A percentile compares a stretch with the other conserved stretches of the same genome.
phyloP scores from a whole-genome alignment of 2,113 vertebrate species.

The Onychorhynchus coronatus region DNA sequence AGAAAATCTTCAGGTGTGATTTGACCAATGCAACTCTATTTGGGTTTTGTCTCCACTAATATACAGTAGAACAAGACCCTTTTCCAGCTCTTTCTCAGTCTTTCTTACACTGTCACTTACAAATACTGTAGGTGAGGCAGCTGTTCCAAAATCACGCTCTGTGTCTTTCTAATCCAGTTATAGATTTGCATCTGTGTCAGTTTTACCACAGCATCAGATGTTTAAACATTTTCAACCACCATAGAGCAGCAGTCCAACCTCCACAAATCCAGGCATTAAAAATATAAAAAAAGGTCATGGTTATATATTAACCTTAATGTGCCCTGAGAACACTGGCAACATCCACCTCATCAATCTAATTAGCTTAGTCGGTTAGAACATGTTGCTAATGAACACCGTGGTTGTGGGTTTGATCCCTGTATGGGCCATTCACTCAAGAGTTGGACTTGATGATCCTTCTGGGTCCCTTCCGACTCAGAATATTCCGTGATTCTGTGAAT shows the following conservation, averaged over 20 bases:
- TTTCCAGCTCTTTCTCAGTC: neutral
- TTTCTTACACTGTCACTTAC: neutral
- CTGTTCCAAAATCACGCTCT: neutral
- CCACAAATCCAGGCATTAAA: neutral
- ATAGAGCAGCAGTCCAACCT: neutral
- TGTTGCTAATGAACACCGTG: no score
- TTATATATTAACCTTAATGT: neutral
- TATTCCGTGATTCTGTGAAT: no score
- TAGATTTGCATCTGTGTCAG: neutral
- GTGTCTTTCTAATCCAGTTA: neutral
- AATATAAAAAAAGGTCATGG: neutral
- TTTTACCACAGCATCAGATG: neutral
- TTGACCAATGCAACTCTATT: neutral
- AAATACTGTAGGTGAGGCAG: neutral
- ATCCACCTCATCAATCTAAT: neutral
- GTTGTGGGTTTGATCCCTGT: no score
- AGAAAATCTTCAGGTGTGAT: neutral
- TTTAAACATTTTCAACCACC: neutral
- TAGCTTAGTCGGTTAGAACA: no score
- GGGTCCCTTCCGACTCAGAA: no score
- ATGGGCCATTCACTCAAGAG: no score
- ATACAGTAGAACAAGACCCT: neutral
- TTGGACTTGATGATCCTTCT: no score
- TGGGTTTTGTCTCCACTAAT: neutral
- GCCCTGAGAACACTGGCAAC: neutral